Conservation (phyloP, 2,113 vertebrate species). For the Eretmochelys imbricata region DNA sequence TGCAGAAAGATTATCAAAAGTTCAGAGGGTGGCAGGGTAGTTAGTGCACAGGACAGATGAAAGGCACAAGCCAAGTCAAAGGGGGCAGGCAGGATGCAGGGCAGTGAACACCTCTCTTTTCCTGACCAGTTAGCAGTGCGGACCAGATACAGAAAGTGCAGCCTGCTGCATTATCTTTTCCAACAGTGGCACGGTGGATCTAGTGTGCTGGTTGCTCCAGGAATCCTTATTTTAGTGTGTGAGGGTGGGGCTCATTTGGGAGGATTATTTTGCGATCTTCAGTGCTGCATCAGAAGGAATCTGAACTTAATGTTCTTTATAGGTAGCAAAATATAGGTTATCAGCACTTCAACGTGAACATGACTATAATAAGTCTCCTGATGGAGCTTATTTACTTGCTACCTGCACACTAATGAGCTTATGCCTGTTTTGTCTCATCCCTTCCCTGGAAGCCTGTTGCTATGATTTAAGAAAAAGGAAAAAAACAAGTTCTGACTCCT, state of each 20-base stretch:
- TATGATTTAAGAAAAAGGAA: not conserved
- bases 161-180: not conserved
- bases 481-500: constrained; percentile 34
- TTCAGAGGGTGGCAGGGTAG: accelerated
- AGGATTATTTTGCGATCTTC: not conserved
- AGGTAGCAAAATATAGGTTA: constrained; percentile 50
- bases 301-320: constrained; percentile 35
- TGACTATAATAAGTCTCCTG: constrained; percentile 15
- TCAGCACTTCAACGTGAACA: constrained; percentile 21
- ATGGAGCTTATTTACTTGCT: constrained; percentile 31
- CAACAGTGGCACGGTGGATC: not conserved
- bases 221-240: not conserved
- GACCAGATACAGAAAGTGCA: not conserved
- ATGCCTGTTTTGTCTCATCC: constrained; percentile 6
- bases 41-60: not conserved
- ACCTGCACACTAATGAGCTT: not conserved
- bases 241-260: not conserved
- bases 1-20: not conserved
- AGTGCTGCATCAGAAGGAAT: constrained; percentile 4
- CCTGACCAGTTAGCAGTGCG: not conserved
- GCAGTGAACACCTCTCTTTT: not conserved
- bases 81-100: accelerated
- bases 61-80: accelerated
- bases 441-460: not conserved
- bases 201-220: not conserved